Base-by-base conservation (phyloP, 2,888 invertebrate genomes). In the Tachina fera region DNA sequence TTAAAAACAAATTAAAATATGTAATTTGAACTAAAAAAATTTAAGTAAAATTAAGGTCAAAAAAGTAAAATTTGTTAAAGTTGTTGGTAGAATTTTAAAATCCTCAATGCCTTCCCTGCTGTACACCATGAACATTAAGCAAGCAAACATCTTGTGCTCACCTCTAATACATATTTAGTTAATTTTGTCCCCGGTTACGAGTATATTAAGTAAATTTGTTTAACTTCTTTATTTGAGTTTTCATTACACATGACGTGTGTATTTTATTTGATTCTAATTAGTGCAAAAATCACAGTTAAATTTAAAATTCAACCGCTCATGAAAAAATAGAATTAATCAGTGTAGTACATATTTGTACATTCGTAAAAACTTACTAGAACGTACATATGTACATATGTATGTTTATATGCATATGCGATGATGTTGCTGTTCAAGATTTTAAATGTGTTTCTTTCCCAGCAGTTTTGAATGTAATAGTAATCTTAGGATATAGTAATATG, bases 251-350 rank as follows among this genome's bases (percentile, higher is more conserved):
- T 41, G 14, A 67, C 53, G 22, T 75, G 10, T 49, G 75, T 19
- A 22, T 74, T 68, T 75, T 41, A 70, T 47, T 65, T 76, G 65
- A 60, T 72, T 83, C 22, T 72, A 83, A 83, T 83, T 77, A 83
- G 83, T 83, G 67, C 31, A 83, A 58, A 77, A 67, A 19, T 58
- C 43, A 60, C 49, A 67, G 49, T 72, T 77, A 45, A 71, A 72
- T 72, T 82, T 77, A 67, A 83, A 77, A 72, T 31, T 77, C 67
- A 83, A 51, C 58, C n/a, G 67, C 14, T 72, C 82, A 43, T 75
- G 39, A 61, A 68, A 58, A 74, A 58, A 53, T 61, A 9, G 51
- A 80, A 67, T 80, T 74, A 74, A 80, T 80, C 72, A 51, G 13
- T 22, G 58, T 41, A 14, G 39, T 14, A 47, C 6, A 22, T 41